A percentile compares a stretch with the other conserved stretches of the same genome.
Conservation (phyloP, 2,113 vertebrate species). For the Verasper variegatus region DNA sequence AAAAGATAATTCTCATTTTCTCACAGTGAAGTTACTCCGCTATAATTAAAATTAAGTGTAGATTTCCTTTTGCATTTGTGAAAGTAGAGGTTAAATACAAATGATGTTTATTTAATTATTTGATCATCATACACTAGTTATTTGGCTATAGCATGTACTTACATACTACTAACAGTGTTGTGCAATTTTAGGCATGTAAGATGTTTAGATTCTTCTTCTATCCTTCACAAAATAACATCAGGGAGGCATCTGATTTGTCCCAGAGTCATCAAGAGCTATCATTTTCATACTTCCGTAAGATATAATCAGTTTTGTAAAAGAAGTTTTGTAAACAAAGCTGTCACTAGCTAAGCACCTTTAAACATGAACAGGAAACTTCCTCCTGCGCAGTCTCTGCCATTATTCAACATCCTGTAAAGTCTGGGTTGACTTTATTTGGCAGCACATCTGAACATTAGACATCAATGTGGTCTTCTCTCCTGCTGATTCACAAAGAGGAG, state of each 20-base stretch:
- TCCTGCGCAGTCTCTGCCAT: neutral
- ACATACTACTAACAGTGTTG: no score
- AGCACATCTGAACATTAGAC: conserved; percentile 13
- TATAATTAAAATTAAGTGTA: neutral
- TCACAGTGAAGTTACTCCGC: neutral
- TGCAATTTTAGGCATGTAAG: no score
- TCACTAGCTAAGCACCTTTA: neutral
- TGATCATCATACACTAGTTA: neutral
- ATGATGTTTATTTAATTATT: neutral
- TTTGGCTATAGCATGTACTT: neutral
- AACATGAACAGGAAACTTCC: neutral
- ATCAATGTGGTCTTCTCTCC: conserved; percentile 23
- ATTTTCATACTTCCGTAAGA: neutral
- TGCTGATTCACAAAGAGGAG: conserved; percentile 22
- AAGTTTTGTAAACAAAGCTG: neutral
- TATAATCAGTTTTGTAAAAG: neutral
- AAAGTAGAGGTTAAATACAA: neutral
- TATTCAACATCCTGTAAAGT: conserved; percentile 22
- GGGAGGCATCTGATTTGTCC: no score
- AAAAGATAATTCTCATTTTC: neutral
- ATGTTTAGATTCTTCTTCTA: no score
- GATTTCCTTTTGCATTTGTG: neutral
- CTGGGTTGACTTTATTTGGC: neutral
- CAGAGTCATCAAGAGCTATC: no score
- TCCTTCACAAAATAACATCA: no score